phyloP scores from a whole-genome alignment of 2,888 invertebrate genomes.

The Apeira syringaria region DNA sequence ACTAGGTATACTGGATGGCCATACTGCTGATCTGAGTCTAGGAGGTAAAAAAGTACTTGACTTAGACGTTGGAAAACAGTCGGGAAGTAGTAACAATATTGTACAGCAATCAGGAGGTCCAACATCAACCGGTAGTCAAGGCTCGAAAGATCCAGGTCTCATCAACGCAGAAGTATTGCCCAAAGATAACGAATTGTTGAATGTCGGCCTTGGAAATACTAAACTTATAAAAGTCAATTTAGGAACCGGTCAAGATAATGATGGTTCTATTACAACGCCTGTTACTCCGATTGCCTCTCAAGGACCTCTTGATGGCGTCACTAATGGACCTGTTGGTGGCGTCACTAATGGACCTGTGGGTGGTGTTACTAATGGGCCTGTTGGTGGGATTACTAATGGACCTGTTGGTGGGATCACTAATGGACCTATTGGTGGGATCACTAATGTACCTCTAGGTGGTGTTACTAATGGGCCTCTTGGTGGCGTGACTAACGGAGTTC shows the following conservation, averaged over 20 bases:
- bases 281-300: background rate
- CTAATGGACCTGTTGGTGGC: background rate
- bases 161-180: background rate
- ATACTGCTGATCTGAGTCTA: background rate
- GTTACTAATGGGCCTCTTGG: background rate
- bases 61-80: background rate
- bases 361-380: background rate
- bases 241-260: background rate
- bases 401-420: background rate
- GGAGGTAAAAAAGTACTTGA: background rate
- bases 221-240: conserved; percentile 2
- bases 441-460: background rate
- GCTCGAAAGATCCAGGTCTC: background rate
- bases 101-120: background rate
- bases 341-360: background rate
- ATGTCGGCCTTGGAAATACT: background rate
- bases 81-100: background rate
- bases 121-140: background rate
- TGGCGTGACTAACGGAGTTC: background rate
- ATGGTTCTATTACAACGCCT: background rate
- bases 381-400: background rate
- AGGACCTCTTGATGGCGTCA: background rate
- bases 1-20: background rate
- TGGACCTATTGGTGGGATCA: background rate
- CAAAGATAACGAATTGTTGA: background rate